Conservation (phyloP, 2,113 vertebrate genomes). For the Bubo bubo region DNA sequence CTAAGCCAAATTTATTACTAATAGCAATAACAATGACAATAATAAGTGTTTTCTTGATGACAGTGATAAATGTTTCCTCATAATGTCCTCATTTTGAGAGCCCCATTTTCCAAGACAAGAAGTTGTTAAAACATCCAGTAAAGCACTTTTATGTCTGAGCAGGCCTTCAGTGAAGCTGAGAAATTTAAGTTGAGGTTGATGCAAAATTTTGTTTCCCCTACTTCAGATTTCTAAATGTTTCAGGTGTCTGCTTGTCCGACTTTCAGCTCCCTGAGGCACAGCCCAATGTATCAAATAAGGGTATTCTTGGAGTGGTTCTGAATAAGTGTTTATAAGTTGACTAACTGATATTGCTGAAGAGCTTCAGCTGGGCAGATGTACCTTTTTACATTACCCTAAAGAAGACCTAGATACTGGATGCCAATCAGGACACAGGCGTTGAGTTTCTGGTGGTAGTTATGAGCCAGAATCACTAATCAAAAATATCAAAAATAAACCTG, state of each 20-base stretch:
- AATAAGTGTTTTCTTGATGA: not conserved
- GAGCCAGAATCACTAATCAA: not conserved
- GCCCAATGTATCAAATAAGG: not conserved
- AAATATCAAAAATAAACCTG: not conserved
- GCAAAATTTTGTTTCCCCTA: not conserved
- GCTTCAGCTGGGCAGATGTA: not conserved
- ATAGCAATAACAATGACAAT: not conserved
- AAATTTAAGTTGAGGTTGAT: not conserved
- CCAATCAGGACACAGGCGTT: not conserved
- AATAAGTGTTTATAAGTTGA: not conserved
- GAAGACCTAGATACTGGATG: not conserved
- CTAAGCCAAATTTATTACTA: not conserved
- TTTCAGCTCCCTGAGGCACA: not conserved
- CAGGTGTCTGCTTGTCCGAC: not conserved
- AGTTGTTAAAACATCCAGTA: not conserved
- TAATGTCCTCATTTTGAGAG: not conserved
- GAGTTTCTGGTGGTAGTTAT: not conserved
- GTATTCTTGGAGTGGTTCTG: not conserved
- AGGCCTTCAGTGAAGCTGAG: not conserved
- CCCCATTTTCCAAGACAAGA: not conserved
- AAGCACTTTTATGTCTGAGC: not conserved
- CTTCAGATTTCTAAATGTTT: not conserved
- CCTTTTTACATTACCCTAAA: not conserved
- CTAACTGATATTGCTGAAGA: not conserved
- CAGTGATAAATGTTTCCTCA: not conserved